These are phyloP conservation scores for Microctenopoma lineatum DNA, from an alignment of 2,797 vertebrate species.

Conservation along the genomic window DNA sequence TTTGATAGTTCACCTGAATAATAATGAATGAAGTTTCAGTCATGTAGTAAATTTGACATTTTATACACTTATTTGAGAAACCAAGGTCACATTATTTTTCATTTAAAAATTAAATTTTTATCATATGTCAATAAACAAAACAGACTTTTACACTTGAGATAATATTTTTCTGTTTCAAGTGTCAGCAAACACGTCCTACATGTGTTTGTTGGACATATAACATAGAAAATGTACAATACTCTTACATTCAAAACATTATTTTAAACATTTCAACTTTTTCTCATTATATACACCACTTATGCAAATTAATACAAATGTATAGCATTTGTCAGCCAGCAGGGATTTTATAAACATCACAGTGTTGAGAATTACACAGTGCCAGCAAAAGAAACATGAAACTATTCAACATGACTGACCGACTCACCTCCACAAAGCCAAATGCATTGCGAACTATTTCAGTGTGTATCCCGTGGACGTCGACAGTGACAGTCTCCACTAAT, in stretches of 20 bases:
- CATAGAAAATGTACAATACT: too few species aligned
- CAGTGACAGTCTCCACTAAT: conserved; percentile 58
- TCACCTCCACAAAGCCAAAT: conserved; percentile 75
- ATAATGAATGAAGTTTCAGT: neutral
- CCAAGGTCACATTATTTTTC: too few species aligned
- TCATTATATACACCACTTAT: neutral
- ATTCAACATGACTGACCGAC: conserved; percentile 17
- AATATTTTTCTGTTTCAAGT: too few species aligned
- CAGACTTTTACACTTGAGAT: too few species aligned
- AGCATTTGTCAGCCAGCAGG: too few species aligned
- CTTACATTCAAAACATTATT: too few species aligned
- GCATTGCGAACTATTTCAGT: conserved; percentile 71
- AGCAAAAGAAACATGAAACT: neutral
- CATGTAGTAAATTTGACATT: neutral
- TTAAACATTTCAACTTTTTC: neutral
- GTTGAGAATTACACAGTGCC: neutral
- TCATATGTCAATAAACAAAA: too few species aligned
- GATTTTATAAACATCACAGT: neutral
- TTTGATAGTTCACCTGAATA: conserved; percentile 48
- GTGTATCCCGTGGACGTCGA: conserved; percentile 71
- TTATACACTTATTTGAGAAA: neutral
- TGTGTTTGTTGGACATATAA: too few species aligned
- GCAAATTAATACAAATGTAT: neutral
- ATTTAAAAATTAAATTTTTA: too few species aligned
- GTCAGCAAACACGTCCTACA: too few species aligned